Conservation (phyloP, 1,140 invertebrate species). For the Lanistes nyassanus region DNA sequence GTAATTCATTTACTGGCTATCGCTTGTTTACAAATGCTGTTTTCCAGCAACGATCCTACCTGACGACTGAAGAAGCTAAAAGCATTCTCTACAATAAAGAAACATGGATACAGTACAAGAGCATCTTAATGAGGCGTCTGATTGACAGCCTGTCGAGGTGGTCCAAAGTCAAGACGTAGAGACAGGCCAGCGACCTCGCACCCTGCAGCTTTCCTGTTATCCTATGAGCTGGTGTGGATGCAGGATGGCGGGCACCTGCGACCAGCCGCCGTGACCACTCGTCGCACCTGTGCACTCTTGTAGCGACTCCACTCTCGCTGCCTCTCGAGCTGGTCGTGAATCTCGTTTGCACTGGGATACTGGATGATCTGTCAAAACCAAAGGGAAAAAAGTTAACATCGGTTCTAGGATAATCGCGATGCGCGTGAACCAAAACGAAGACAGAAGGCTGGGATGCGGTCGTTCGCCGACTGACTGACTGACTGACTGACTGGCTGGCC, state of each 20-base stretch:
- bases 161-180: background rate
- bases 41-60: slow-evolving; percentile 60
- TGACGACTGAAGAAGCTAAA: slow-evolving; percentile 53
- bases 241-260: slow-evolving; percentile 8
- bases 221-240: too few relatives aligned
- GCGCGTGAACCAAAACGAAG: background rate
- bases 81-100: slow-evolving; percentile 53
- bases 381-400: background rate
- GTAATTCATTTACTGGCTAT: too few relatives aligned
- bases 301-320: slow-evolving; percentile 48
- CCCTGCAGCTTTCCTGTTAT: too few relatives aligned
- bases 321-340: slow-evolving; percentile 39
- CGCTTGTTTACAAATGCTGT: too few relatives aligned
- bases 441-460: background rate
- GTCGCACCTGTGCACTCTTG: slow-evolving; percentile 37
- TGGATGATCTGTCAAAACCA: slow-evolving; percentile 42
- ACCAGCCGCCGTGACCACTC: slow-evolving; percentile 22
- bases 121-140: slow-evolving; percentile 46
- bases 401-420: background rate
- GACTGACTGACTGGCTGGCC: too few relatives aligned
- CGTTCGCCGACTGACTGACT: background rate
- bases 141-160: slow-evolving; percentile 37
- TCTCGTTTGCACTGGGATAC: slow-evolving; percentile 44
- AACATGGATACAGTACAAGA: slow-evolving; percentile 61
- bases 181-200: too few relatives aligned